Conservation (phyloP, 2,888 invertebrate genomes). For the Podabrus alpinus region DNA sequence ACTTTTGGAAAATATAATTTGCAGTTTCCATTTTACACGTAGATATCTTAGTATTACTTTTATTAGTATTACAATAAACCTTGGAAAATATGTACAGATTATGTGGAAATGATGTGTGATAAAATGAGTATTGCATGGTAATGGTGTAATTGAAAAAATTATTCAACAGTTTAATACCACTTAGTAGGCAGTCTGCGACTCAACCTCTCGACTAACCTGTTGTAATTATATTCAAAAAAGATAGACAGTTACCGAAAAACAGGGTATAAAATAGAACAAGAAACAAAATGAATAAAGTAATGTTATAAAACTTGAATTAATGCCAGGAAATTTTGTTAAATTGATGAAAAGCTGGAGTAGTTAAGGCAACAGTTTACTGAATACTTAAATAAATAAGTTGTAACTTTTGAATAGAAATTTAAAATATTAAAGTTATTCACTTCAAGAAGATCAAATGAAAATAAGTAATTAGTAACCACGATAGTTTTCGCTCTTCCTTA, state of each 20-base stretch:
- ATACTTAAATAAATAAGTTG: neutral
- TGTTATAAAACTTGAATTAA: neutral
- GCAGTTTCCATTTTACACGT: neutral
- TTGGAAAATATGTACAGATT: neutral
- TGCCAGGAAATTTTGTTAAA: neutral
- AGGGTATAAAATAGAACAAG: no score
- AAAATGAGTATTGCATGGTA: neutral
- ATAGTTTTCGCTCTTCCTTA: neutral
- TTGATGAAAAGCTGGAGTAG: neutral
- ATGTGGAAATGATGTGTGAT: neutral
- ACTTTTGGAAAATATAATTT: neutral
- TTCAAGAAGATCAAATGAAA: neutral
- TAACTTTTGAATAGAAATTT: neutral
- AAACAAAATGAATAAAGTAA: neutral
- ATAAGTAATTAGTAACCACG: neutral
- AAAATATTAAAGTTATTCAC: neutral
- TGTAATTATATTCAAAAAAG: neutral
- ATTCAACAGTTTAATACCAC: neutral
- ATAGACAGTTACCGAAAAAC: neutral
- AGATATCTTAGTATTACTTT: neutral
- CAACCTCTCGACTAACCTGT: neutral
- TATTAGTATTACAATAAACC: neutral
- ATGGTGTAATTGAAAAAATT: neutral
- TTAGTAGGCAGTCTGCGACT: neutral
- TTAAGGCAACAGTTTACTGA: neutral